These are phyloP conservation scores for Pseudomyrmex flavicornis DNA, from an alignment of 1,140 invertebrate genomes.

Conservation along the genomic window DNA sequence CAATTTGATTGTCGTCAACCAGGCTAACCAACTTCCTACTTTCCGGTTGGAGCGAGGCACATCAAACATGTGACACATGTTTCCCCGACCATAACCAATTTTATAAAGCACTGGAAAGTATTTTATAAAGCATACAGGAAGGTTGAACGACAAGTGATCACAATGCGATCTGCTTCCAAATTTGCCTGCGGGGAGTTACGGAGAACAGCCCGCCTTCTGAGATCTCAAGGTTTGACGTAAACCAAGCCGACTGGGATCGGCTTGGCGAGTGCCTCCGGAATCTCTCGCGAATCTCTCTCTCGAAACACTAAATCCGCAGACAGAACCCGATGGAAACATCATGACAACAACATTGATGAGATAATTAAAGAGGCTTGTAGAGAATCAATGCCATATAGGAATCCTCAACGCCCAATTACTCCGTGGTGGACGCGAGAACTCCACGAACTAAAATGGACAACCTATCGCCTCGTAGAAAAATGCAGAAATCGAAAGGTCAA, in stretches of 20 bases:
- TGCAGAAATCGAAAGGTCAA: no score
- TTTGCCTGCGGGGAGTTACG: neutral
- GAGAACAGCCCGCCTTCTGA: neutral
- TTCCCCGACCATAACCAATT: neutral
- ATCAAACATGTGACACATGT: neutral
- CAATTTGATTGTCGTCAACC: neutral
- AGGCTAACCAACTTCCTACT: neutral
- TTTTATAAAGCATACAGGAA: no score
- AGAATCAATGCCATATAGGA: neutral
- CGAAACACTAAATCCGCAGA: accelerated
- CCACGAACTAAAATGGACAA: no score
- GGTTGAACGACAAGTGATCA: neutral
- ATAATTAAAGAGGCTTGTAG: neutral
- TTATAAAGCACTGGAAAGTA: neutral
- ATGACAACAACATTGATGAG: neutral
- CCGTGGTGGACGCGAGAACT: neutral
- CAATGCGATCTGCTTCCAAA: neutral
- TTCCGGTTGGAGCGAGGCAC: neutral
- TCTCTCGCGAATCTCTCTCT: neutral
- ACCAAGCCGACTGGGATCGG: neutral
- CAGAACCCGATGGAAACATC: accelerated
- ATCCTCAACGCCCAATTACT: neutral
- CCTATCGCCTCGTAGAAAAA: neutral
- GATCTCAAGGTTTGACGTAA: neutral
- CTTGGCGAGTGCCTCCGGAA: neutral